phyloP scores from a whole-genome alignment of 2,888 invertebrate genomes.

The Rotaria macrura region DNA sequence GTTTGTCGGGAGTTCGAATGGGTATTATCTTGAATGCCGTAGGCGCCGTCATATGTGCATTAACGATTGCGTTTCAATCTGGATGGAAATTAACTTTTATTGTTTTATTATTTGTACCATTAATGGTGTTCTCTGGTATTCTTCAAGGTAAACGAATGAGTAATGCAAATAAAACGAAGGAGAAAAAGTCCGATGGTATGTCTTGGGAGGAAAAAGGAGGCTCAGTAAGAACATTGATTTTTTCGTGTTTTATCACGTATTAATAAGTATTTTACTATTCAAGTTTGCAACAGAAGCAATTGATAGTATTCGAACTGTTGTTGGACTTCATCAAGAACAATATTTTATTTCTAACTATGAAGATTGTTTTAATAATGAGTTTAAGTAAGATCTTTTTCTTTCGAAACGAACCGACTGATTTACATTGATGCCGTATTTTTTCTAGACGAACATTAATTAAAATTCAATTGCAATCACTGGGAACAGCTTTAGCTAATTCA shows the following conservation, averaged over 20 bases:
- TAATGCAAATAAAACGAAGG: neutral
- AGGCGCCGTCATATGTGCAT: neutral
- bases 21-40: neutral
- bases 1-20: neutral
- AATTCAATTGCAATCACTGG: neutral
- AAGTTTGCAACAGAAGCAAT: conserved; percentile 49
- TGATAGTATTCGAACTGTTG: conserved; percentile 51
- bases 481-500: neutral
- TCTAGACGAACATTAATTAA: neutral
- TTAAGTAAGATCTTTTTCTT: neutral
- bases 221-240: neutral
- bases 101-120: conserved; percentile 54
- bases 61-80: conserved; percentile 50
- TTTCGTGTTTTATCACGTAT: neutral
- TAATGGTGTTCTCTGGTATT: conserved; percentile 42
- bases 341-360: conserved; percentile 37
- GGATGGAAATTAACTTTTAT: conserved; percentile 56
- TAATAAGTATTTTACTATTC: neutral
- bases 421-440: neutral
- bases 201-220: neutral
- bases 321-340: conserved; percentile 43
- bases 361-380: neutral
- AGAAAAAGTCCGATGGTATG: neutral
- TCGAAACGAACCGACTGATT: no score
- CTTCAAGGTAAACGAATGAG: conserved; percentile 35